Base-by-base conservation (phyloP, 2,888 invertebrate species). In the Synanthedon andrenaeformis region DNA sequence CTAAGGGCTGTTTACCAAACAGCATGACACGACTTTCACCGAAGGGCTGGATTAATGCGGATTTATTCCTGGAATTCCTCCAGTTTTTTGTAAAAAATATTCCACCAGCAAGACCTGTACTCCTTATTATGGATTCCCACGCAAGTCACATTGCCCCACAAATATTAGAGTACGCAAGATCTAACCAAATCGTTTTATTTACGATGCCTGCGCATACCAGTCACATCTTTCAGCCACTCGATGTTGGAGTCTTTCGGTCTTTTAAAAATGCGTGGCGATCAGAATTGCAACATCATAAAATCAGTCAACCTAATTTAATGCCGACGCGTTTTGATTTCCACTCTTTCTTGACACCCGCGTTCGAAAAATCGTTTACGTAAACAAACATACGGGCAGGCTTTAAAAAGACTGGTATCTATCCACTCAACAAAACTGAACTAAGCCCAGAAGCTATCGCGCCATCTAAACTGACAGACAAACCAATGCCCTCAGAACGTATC, bases 41-140 rank as follows among this genome's bases (percentile, higher is more conserved):
- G 52, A 62, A 63, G 51, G 62, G 61, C 13, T 64, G 61, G 60
- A 62, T 62, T 51, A 64, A 62, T 54, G 54, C 58, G 42, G 61
- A 62, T 48, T 55, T 60, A 56, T 64, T 59, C 51, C 55, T 57
- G 17, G 62, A 62, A 52, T 64, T 60, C 61, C 53, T 62, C 19
- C 51, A 56, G 49, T 59, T 59, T 58, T 63, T 62, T 51, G 42
- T 51, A 48, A 11, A 55, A 54, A 54, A 53, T 42, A 61, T 59
- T 57, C 61, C 61, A 51, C 62, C 60, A 23, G 56, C 54, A 54
- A 55, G 57, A 49, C 59, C 58, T 41, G 57, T 60, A 23, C 51
- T 63, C 28, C 52, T 65, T 42, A 57, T 62, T 42, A 60, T 62
- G 61, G 58, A 63, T 55, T 63, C 59, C 51, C 62, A 61, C 59